Base-by-base conservation (phyloP, 2,797 vertebrate genomes). In the Pagetopsis macropterus region DNA sequence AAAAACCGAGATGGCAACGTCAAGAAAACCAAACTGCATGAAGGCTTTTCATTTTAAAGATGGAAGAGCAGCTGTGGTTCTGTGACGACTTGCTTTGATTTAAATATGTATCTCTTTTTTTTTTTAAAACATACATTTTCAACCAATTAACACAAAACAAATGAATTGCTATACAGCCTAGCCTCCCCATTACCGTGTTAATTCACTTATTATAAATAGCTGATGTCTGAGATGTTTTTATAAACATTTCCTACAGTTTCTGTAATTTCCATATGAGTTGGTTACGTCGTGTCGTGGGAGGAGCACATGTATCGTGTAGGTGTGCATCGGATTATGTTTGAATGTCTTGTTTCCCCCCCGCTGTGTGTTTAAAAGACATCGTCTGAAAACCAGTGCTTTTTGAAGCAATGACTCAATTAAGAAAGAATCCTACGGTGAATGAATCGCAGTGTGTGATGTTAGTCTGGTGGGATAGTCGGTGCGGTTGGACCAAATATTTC, bases 361-460 rank as follows among this genome's bases (percentile, higher is more conserved):
- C 16, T 56, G 15, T 48, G 63, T 27, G 19, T 50, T 49, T 43
- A 43, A 27, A 12, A 9, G 46, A 17, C 31, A 65, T 15, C 58
- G 3, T 15, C 11, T 33, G 21, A 7, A 48, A 75, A 27, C 17
- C 13, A 49, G 3, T 9, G 15, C 4, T 60, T 50, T 43, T 16
- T 33, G 37, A 17, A 46, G 33, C 2, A 27, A 46, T 49, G 40
- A 54, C 15, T 58, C 23, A 54, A 43, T 75, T 51, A 59, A 75
- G 48, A 56, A 17, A 5, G 2, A 27, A 14, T 48, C 48, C 16
- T 50, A 10, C 15, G 9, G 56, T 21, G 16, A 51, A 40, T 60
- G 48, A 43, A 58, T 5, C 9, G 5, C 4, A 1, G 16, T 13
- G 15, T 43, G 40, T 44, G 43, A 68, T 33, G 41, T 33, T 3